Evolutionary conservation across 2,888 invertebrate species (phyloP).

Genomic region (Drosophila anceps): DNA sequence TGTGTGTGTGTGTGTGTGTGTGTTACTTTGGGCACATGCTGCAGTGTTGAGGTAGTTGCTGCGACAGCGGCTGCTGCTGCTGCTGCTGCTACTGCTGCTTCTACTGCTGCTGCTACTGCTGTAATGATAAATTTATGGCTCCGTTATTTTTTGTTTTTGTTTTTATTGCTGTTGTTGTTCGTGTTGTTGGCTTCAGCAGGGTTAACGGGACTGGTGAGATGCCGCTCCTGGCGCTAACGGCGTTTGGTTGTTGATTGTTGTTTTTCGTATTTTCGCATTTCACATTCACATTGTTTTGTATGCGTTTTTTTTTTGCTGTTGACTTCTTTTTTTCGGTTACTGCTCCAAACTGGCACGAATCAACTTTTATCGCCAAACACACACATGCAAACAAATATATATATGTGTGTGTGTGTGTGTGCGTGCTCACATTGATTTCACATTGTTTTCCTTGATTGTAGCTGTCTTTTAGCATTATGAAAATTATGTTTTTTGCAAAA

Average conservation of each 20-base stretch:
- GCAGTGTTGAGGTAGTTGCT: conserved; percentile 73
- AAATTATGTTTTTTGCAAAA: conserved; percentile 59
- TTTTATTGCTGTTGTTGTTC: conserved; percentile 3
- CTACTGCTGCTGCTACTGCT: conserved; percentile 14
- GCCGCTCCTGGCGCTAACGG: conserved; percentile 57
- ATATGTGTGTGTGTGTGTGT: not conserved
- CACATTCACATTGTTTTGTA: conserved; percentile 61
- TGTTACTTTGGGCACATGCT: conserved; percentile 26
- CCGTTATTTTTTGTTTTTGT: conserved; percentile 24
- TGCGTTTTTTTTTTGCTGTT: conserved; percentile 26
- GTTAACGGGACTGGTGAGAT: not conserved
- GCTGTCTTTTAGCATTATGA: conserved; percentile 65
- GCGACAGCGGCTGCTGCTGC: conserved; percentile 11
- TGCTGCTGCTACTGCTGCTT: conserved; percentile 22
- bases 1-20: conserved; percentile 1
- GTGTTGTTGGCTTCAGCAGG: conserved; percentile 8
- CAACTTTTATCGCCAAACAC: conserved; percentile 68
- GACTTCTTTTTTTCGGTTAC: conserved; percentile 40
- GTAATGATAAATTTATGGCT: conserved; percentile 76
- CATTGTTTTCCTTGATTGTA: conserved; percentile 55
- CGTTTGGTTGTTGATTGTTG: conserved; percentile 66
- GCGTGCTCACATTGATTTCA: conserved; percentile 63
- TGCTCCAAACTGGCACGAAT: conserved; percentile 72
- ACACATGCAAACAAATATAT: not conserved
- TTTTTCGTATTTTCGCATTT: conserved; percentile 70